Conservation (phyloP, 2,888 invertebrate genomes). For the Drosophila acutilabella region DNA sequence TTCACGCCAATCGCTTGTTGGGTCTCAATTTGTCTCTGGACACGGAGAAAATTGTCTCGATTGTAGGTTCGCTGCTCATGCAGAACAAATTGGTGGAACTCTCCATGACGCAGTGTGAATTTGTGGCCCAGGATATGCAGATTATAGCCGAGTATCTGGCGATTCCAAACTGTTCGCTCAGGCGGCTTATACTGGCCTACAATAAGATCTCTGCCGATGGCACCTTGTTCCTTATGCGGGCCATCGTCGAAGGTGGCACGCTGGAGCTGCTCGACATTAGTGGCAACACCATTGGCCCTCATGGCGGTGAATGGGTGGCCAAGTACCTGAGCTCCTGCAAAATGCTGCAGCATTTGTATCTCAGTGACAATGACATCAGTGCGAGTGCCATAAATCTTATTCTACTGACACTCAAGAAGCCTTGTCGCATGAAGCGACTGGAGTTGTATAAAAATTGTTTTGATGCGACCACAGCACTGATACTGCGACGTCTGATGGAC, state of each 20-base stretch:
- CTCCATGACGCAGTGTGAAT: slow-evolving; percentile 77
- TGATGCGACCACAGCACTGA: slow-evolving; percentile 61
- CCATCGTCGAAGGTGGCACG: slow-evolving; percentile 53
- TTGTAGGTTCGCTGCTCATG: slow-evolving; percentile 77
- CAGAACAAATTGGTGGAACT: slow-evolving; percentile 77
- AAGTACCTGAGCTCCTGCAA: slow-evolving; percentile 68
- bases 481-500: slow-evolving; percentile 74
- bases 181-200: slow-evolving; percentile 68
- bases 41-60: slow-evolving; percentile 70
- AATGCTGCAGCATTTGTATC: slow-evolving; percentile 70
- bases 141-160: slow-evolving; percentile 77
- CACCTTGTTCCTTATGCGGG: slow-evolving; percentile 69
- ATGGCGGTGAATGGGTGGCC: slow-evolving; percentile 82
- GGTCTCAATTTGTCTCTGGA: slow-evolving; percentile 68
- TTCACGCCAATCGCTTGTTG: slow-evolving; percentile 75
- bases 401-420: slow-evolving; percentile 78
- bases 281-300: slow-evolving; percentile 73
- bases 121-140: slow-evolving; percentile 80
- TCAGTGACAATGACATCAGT: slow-evolving; percentile 78
- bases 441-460: slow-evolving; percentile 79
- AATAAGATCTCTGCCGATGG: slow-evolving; percentile 82
- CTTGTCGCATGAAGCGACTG: slow-evolving; percentile 64
- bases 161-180: slow-evolving; percentile 43
- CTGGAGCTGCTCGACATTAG: slow-evolving; percentile 77
- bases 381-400: slow-evolving; percentile 69